Evolutionary conservation across 1,140 invertebrate genomes (phyloP), one percentile per base, ranked within the genome.

Genomic region (Tetramorium parvispinum): DNA sequence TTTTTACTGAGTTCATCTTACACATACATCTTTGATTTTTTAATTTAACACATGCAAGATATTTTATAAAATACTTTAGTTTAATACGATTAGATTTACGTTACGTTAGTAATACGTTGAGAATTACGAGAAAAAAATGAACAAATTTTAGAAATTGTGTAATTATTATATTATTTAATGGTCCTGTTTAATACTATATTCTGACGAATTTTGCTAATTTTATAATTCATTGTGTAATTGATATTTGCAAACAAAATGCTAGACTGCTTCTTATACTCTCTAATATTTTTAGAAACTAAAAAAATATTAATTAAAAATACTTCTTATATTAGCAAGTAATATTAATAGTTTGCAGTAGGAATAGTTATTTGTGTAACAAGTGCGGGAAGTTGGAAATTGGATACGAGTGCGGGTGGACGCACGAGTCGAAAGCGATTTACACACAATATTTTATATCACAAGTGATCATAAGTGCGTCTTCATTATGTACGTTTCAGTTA

Each of bases 41-140:
- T 75, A 75, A 83, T 83, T 83, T 49, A n/a, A 46, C 7, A 4
- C 40, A 37, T 46, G n/a, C 21, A 46, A 10, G 7, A 21, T 13
- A 1, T 18, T 11, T 32, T 77, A 37, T 46, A 16, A 77, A n/a
- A 16, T 49, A 61, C 6, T 10, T 73, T 18, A n/a, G n/a, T n/a
- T n/a, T n/a, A n/a, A n/a, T n/a, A n/a, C n/a, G n/a, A n/a, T n/a
- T n/a, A n/a, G n/a, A n/a, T n/a, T n/a, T n/a, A n/a, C n/a, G n/a
- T n/a, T n/a, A n/a, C n/a, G n/a, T n/a, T n/a, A n/a, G n/a, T n/a
- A n/a, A n/a, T n/a, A n/a, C n/a, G n/a, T n/a, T n/a, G n/a, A n/a
- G 16, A 18, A 2, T 16, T 32, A 11, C 11, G 13, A 7, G 24
- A 77, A 13, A 43, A 6, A 59, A 7, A 13, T 6, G 40, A 43